Percentiles rank a stretch among this genome's conserved stretches.
These are phyloP conservation scores for Arnoldichthys spilopterus DNA, from an alignment of 2,797 vertebrate genomes.

Conservation along the genomic window DNA sequence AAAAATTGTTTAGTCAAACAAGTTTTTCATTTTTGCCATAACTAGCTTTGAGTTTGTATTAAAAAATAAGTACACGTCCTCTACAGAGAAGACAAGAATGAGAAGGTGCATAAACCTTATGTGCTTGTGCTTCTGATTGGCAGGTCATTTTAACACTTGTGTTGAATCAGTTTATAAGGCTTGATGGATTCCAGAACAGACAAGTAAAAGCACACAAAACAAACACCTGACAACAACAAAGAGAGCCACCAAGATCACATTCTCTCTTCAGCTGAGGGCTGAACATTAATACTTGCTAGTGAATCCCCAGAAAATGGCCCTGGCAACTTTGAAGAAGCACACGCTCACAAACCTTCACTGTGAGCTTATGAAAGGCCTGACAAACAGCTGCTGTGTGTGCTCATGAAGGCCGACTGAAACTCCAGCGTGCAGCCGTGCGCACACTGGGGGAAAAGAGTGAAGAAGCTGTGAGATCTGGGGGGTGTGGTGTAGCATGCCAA, in stretches of 20 bases:
- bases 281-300: slow-evolving; percentile 1
- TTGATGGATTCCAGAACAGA: background rate
- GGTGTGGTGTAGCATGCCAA: slow-evolving; percentile 43
- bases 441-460: slow-evolving; percentile 17
- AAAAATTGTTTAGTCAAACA: too few species aligned
- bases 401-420: slow-evolving; percentile 6
- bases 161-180: background rate
- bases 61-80: too few species aligned
- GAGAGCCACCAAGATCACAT: background rate
- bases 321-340: slow-evolving; percentile 6
- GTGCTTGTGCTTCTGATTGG: background rate
- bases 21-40: too few species aligned
- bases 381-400: slow-evolving; percentile 26
- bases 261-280: background rate
- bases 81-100: slow-evolving; percentile 6
- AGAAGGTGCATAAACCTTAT: background rate
- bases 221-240: background rate
- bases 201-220: background rate
- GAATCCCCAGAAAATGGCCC: background rate
- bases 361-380: slow-evolving; percentile 9
- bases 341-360: background rate
- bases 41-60: slow-evolving; percentile 24
- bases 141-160: background rate
- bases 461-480: background rate
- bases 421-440: slow-evolving; percentile 23